Conservation (phyloP, 2,113 vertebrate species). For the Passerina amoena region DNA sequence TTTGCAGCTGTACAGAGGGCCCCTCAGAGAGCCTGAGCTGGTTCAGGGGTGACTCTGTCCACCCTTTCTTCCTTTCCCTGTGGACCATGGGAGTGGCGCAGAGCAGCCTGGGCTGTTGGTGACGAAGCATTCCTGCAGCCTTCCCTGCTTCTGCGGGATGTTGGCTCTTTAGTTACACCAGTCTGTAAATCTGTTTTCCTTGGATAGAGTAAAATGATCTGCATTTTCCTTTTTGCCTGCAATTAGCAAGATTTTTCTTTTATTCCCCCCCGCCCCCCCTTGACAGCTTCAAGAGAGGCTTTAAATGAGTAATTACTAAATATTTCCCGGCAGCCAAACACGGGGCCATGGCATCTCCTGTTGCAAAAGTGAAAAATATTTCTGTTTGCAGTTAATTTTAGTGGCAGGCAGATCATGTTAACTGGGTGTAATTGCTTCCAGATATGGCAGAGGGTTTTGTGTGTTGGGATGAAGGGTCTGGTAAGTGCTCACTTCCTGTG, state of each 20-base stretch:
- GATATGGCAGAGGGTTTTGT: constrained; percentile 87
- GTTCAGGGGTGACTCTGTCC: not conserved
- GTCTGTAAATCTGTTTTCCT: not conserved
- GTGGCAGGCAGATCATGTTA: constrained; percentile 94
- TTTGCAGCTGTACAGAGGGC: not conserved
- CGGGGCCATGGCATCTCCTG: constrained; percentile 75
- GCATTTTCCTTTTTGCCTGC: constrained; percentile 23
- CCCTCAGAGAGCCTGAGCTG: not conserved
- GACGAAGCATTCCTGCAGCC: not conserved
- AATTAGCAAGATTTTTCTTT: constrained; percentile 68
- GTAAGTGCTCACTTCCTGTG: constrained; percentile 95
- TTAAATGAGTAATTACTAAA: constrained; percentile 86
- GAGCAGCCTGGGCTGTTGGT: not conserved
- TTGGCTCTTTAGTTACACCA: not conserved
- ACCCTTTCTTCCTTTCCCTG: not conserved
- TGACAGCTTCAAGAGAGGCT: constrained; percentile 76
- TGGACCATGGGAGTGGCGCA: not conserved
- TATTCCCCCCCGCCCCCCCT: not conserved
- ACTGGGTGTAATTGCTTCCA: constrained; percentile 95
- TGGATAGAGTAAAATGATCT: not conserved
- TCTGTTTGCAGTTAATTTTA: constrained; percentile 91
- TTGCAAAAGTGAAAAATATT: constrained; percentile 86
- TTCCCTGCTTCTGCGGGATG: not conserved
- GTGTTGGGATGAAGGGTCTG: constrained; percentile 85
- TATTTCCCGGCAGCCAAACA: constrained; percentile 81